Base-by-base conservation (phyloP, 2,888 invertebrate species). In the Thera britannica region DNA sequence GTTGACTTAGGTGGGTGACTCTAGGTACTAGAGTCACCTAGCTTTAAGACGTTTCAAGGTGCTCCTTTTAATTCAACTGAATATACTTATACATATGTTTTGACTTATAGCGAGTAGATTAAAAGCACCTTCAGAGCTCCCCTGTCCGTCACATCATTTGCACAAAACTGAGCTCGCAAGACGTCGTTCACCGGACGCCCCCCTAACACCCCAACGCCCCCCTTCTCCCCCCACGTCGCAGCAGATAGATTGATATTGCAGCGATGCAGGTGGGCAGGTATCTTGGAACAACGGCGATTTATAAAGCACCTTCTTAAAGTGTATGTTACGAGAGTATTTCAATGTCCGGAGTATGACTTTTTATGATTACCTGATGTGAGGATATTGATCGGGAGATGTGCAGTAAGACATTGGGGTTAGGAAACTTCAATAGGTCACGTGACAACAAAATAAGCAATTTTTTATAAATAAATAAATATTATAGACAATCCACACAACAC, bases 131-230 rank as follows among this genome's bases (percentile, higher is more conserved):
- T 49, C 34, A 52, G 49, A 63, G 51, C 36, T 62, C n/a, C 58
- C 51, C 77, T 77, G 77, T 76, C 79, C 77, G 74, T 84, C 82
- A 70, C 83, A 88, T 91, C 92, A 90, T 92, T 90, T 89, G 90
- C 91, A 90, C 90, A 86, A 92, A 91, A 91, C 90, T 90, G 90
- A 91, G 90, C 85, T 87, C 84, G 85, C 86, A 90, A 90, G 90
- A 89, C 83, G 82, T 79, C 80, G 88, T 84, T 81, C 82, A 78
- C 79, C 73, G 78, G 78, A 76, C 68, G n/a, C 55, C 65, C 78
- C 71, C 78, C 77, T 52, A 8, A 55, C 60, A 71, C 70, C 75
- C 66, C 75, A 7, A 9, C 74, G 67, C 74, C 67, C 74, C 54
- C 36, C 52, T 4, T 72, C 73, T 58, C 70, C 70, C 76, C 79